Evolutionary conservation across 1,140 invertebrate genomes (phyloP), one percentile per base, ranked within the genome.

Genomic region (Platorchestia sp.): DNA sequence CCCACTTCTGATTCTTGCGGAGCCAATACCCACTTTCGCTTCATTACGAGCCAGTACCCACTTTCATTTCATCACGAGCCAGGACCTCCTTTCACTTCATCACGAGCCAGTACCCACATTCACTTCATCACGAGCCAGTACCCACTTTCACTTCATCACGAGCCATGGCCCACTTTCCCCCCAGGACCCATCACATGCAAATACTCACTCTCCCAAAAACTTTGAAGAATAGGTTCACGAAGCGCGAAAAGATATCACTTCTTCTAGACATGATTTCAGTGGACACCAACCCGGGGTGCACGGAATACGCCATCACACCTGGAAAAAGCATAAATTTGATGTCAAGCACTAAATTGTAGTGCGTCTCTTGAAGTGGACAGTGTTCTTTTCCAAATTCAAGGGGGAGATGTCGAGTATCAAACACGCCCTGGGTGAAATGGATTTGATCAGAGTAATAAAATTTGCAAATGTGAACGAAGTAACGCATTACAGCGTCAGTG

Each of bases 251-350:
- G 59, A 75, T 14, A 3, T 75, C 27, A 10, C 36, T 14, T 22
- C 36, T 14, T 27, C 27, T 43, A 41, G 5, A 42, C 41, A 41
- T 16, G 44, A 90, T 90, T 7, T 90, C 41, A 42, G 87, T 90
- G 5, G 10, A 19, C 22, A 90, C 87, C 10, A 90, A 7, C 0
- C 87, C 87, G 10, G 87, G 87, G 44, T 90, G 27, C 10, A 90
- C 22, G 41, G 87, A 90, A 90, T 90, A 90, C 87, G 87, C 44
- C 44, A 41, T 90, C 10, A 90, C 87, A 10, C 87, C 87, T 90
- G 87, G 59, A 75, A 36, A 10, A 75, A 14, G 27, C 10, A 27
- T 75, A 75, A 75, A 36, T 75, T 75, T 7, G 6, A 19, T 19
- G 47, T 51, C 47, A 51, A 7, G 19, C 6, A 51, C 19, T 19